phyloP scores from a whole-genome alignment of 2,888 invertebrate species.

The Patella ulyssiponensis region DNA sequence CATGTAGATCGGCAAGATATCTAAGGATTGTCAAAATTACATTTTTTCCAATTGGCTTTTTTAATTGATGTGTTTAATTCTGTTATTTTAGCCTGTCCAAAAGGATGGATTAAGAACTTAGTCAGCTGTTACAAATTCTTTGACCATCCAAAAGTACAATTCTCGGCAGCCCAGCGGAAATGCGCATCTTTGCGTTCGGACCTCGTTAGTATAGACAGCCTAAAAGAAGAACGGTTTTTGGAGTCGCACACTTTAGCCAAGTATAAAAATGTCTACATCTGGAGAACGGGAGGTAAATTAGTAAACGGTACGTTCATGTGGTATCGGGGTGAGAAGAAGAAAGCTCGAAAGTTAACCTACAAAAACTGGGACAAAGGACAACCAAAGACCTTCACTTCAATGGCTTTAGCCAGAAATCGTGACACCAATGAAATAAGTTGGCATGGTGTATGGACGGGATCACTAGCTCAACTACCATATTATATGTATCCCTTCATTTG shows the following conservation, averaged over 20 bases:
- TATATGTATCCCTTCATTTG: constrained; percentile 73
- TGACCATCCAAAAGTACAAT: constrained; percentile 58
- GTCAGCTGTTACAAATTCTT: constrained; percentile 75
- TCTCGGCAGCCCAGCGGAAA: constrained; percentile 59
- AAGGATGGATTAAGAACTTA: constrained; percentile 74
- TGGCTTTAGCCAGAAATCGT: constrained; percentile 68
- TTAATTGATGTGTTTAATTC: neutral
- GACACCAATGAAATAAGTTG: constrained; percentile 69
- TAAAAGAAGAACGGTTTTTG: constrained; percentile 76
- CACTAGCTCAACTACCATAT: constrained; percentile 46
- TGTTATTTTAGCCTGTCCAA: constrained; percentile 68
- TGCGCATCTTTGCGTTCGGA: constrained; percentile 71
- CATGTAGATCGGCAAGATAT: no score
- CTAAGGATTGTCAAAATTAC: no score
- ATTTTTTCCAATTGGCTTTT: no score
- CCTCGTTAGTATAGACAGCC: constrained; percentile 73
- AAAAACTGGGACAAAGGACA: constrained; percentile 52
- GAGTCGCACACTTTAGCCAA: constrained; percentile 70
- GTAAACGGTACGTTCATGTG: constrained; percentile 47
- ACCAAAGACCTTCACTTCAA: constrained; percentile 47
- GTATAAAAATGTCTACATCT: constrained; percentile 43
- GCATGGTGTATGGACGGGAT: constrained; percentile 59
- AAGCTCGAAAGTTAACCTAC: constrained; percentile 45
- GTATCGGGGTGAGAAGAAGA: constrained; percentile 36
- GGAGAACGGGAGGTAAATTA: constrained; percentile 55